A percentile compares a stretch with the other conserved stretches of the same genome.
Conservation (phyloP, 2,797 vertebrate genomes). For the Acanthiza pusilla region DNA sequence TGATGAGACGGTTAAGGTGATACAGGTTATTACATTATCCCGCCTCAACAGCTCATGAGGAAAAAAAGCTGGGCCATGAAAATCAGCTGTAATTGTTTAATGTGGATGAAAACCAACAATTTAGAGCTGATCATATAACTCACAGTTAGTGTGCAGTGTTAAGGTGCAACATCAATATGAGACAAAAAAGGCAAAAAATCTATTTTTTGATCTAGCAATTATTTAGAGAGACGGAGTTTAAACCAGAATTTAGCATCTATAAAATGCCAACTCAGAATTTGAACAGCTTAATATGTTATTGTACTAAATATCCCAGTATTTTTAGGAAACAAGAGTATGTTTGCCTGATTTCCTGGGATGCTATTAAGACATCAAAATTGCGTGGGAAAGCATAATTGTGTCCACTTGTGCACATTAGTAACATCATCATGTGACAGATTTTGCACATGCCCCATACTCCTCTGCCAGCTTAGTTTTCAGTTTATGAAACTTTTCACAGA, state of each 20-base stretch:
- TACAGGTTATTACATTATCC: neutral
- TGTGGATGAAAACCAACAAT: neutral
- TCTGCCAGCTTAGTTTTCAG: neutral
- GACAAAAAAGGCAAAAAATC: neutral
- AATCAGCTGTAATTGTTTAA: neutral
- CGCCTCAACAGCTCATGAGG: neutral
- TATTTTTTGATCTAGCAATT: neutral
- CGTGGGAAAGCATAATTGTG: neutral
- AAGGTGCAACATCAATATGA: neutral
- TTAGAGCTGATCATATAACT: neutral
- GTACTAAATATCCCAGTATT: neutral
- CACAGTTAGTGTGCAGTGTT: neutral
- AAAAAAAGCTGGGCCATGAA: neutral
- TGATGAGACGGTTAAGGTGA: neutral
- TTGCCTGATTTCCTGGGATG: neutral
- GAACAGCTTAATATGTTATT: neutral
- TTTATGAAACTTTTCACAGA: neutral
- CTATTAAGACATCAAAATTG: neutral
- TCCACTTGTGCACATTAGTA: neutral
- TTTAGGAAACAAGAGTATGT: neutral
- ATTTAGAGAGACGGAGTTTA: neutral
- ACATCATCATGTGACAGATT: neutral
- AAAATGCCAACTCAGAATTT: neutral
- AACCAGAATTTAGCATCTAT: neutral
- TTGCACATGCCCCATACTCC: neutral